Base-by-base conservation (phyloP, 2,888 invertebrate genomes). In the Polydrusus pterygomalis region DNA sequence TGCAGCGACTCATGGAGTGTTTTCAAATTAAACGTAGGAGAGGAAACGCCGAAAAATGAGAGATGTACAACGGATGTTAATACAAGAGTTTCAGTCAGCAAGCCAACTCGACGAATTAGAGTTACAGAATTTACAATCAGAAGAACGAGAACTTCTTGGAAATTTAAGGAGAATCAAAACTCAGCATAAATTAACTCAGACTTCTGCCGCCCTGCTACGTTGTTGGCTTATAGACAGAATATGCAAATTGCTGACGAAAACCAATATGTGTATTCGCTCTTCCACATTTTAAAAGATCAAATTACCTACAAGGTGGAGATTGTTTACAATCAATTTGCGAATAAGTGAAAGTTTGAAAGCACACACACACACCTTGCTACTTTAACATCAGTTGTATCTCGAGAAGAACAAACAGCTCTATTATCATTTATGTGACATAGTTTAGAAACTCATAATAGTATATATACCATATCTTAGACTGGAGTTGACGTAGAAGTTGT, bases 401-500 rank as follows among this genome's bases (percentile, higher is more conserved):
- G 30, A 17, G 17, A 30, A 15, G 38, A 60, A 17, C 60, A 60
- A 38, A n/a, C 15, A 10, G 30, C n/a, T 1, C n/a, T 62, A 40
- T 62, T 43, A 9, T 15, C 25, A n/a, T 62, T 62, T 18, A 62
- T 62, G 62, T 15, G 18, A 6, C 62, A 43, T 20, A 62, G 62
- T 43, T 30, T 40, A 13, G 9, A 18, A 11, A 30, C 20, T 38
- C 62, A 62, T 43, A 38, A 43, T n/a, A 11, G 11, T 17, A 62
- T 62, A 9, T 62, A 62, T 43, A 25, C 25, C 5, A 62, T 62
- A 15, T n/a, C 30, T 10, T 43, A 62, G 20, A 40, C 20, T 20
- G 30, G 38, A 11, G n/a, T 30, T 18, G 62, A 62, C 30, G 15
- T 62, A n/a, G 30, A n/a, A 43, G 20, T 43, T 11, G 43, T 62